A percentile compares a stretch with the other conserved stretches of the same genome.
These are phyloP conservation scores for Quadroppia sp. DNA, from an alignment of 2,888 invertebrate species.

Conservation along the genomic window DNA sequence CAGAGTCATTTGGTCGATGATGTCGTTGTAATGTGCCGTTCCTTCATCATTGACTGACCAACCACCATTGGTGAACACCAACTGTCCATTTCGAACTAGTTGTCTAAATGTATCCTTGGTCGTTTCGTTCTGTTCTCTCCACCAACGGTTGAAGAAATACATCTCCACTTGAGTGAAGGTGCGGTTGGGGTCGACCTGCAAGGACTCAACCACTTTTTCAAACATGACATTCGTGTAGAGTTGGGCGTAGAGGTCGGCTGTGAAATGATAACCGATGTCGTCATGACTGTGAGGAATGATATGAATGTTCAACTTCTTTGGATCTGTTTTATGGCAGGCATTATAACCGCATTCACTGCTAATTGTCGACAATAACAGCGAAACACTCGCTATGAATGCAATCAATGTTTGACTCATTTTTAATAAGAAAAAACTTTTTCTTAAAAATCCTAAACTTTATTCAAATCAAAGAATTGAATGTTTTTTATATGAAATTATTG, in stretches of 20 bases:
- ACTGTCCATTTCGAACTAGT: constrained; percentile 46
- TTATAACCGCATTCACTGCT: constrained; percentile 29
- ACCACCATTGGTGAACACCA: constrained; percentile 62
- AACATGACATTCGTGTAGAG: background rate
- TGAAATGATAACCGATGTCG: constrained; percentile 41
- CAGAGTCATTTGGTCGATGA: constrained; percentile 66
- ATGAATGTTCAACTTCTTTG: constrained; percentile 35
- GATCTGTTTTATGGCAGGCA: constrained; percentile 26
- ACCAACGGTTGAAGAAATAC: constrained; percentile 39
- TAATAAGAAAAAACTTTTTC: too few species aligned
- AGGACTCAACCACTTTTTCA: constrained; percentile 21
- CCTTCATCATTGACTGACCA: constrained; percentile 77
- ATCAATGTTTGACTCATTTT: too few species aligned
- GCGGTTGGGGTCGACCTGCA: constrained; percentile 9
- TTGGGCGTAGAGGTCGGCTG: constrained; percentile 15
- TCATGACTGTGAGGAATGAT: constrained; percentile 41
- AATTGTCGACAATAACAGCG: background rate
- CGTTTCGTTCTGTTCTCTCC: constrained; percentile 21
- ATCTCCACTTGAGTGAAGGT: constrained; percentile 35
- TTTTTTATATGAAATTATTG: too few species aligned
- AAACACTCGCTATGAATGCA: background rate
- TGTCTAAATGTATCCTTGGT: background rate
- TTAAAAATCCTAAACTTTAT: too few species aligned
- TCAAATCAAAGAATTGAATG: too few species aligned
- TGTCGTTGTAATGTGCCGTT: constrained; percentile 64